Evolutionary conservation across 92 coral and sea anemone genomes (phyloP).

Genomic region (Epizoanthus rinbou): DNA sequence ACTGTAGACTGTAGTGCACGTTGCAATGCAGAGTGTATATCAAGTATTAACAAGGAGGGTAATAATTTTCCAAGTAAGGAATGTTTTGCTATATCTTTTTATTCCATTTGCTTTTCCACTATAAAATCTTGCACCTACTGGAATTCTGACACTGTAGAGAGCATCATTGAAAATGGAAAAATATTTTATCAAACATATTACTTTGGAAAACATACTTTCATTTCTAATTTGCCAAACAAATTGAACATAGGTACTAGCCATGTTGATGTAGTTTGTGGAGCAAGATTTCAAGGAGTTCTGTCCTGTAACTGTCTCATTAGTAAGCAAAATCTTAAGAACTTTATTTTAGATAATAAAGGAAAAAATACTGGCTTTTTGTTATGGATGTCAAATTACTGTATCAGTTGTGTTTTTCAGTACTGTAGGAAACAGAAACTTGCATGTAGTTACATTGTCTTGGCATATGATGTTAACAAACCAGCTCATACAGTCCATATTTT

Average conservation of each 20-base stretch:
- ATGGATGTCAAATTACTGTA: no score
- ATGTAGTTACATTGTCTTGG: not conserved
- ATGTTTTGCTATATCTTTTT: no score
- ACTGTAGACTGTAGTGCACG: no score
- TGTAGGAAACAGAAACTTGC: not conserved
- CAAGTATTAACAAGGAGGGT: not conserved
- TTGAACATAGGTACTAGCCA: no score
- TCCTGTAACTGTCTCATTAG: not conserved
- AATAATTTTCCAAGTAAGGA: not conserved
- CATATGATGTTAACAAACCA: no score
- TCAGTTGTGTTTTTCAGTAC: not conserved
- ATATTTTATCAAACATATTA: not conserved
- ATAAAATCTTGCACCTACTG: no score
- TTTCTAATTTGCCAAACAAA: no score
- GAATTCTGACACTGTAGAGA: not conserved
- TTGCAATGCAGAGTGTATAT: no score
- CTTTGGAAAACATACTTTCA: no score
- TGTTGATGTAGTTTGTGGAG: not conserved
- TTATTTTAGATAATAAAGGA: not conserved
- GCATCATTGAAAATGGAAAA: no score
- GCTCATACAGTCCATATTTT: not conserved
- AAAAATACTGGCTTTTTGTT: not conserved
- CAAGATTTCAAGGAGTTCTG: no score
- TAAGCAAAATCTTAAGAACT: not conserved
- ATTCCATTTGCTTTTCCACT: no score